Conservation (phyloP, 2,113 vertebrate genomes). For the Rhipidura dahli region DNA sequence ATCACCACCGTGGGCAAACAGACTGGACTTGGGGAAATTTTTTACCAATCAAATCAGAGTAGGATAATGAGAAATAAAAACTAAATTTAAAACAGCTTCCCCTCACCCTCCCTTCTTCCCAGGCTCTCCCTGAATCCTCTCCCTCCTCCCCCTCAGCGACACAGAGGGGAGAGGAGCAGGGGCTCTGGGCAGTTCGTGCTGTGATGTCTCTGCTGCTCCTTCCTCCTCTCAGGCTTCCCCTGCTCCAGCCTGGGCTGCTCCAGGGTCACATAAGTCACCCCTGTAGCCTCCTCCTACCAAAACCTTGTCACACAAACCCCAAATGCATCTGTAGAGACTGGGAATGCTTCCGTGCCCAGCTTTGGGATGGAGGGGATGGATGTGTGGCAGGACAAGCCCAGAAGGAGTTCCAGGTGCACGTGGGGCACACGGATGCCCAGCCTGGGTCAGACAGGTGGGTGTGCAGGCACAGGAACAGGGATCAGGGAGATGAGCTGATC, state of each 20-base stretch:
- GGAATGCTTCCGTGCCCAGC: neutral
- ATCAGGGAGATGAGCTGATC: neutral
- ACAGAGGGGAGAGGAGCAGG: neutral
- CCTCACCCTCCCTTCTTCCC: neutral
- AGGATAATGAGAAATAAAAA: neutral
- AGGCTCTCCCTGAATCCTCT: neutral
- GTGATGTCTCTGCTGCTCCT: neutral
- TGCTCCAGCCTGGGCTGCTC: neutral
- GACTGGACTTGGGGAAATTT: neutral
- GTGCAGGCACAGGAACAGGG: neutral
- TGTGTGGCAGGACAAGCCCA: neutral
- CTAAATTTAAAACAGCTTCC: neutral
- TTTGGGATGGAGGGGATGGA: neutral
- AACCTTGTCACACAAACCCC: neutral
- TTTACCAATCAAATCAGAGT: neutral
- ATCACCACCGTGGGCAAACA: fast-evolving
- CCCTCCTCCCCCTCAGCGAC: neutral
- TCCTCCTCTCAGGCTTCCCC: neutral
- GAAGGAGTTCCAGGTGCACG: fast-evolving
- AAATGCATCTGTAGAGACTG: neutral
- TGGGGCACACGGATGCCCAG: fast-evolving
- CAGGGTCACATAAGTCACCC: neutral
- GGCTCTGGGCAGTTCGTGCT: no score
- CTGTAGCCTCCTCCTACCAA: neutral
- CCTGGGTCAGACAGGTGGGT: fast-evolving